Percentiles rank a stretch among this genome's conserved stretches.
These are phyloP conservation scores for Ariolimax columbianus DNA, from an alignment of 2,888 invertebrate species.

Conservation along the genomic window DNA sequence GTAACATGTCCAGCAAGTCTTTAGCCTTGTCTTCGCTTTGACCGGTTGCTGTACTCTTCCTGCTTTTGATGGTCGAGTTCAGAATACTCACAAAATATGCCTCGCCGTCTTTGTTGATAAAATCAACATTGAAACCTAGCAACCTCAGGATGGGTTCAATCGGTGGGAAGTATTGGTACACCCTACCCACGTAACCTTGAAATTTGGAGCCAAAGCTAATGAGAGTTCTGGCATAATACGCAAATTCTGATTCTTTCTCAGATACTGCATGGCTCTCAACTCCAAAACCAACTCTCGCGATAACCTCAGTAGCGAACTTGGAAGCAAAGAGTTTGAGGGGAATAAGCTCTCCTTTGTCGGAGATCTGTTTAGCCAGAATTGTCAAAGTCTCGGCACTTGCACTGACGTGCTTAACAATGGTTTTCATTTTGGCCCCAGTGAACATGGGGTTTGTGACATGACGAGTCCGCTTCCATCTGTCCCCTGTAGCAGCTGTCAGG, in stretches of 20 bases:
- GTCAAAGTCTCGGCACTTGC: constrained; percentile 32
- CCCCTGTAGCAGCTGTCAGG: background rate
- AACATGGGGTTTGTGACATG: constrained; percentile 40
- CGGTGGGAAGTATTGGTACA: background rate
- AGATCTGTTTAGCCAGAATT: background rate
- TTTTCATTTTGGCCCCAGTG: constrained; percentile 32
- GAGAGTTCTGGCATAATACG: background rate
- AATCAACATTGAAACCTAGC: background rate
- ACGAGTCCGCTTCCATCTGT: constrained; percentile 31
- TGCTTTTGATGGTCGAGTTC: constrained; percentile 8
- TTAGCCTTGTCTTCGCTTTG: background rate
- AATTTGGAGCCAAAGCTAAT: background rate
- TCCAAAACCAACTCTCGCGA: constrained; percentile 26
- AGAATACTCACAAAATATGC: constrained; percentile 27
- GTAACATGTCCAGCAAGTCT: constrained; percentile 32
- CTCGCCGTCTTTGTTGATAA: background rate
- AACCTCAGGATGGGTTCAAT: background rate
- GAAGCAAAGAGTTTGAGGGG: constrained; percentile 11
- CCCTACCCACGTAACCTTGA: background rate
- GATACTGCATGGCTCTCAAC: constrained; percentile 33
- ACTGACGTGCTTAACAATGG: constrained; percentile 16
- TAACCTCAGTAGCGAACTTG: constrained; percentile 36
- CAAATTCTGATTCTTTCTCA: constrained; percentile 28
- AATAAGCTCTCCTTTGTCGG: constrained; percentile 24
- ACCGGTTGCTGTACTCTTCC: background rate